Percentiles rank a stretch among this genome's conserved stretches.
These are phyloP conservation scores for Zygothrica quintamaculata DNA, from an alignment of 2,888 invertebrate genomes.

Conservation along the genomic window DNA sequence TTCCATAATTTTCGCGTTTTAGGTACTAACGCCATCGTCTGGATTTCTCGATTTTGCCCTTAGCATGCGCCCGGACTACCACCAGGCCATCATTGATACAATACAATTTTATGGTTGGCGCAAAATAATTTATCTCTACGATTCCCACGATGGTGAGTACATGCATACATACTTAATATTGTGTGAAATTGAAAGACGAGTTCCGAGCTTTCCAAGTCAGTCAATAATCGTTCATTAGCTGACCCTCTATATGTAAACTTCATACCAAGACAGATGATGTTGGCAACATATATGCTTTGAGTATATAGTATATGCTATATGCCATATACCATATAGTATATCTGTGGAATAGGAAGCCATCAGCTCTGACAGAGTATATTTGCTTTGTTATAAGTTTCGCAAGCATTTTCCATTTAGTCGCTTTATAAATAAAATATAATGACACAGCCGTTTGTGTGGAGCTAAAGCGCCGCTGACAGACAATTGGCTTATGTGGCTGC, in stretches of 20 bases:
- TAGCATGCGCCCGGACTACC: constrained; percentile 97
- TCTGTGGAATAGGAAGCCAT: not conserved
- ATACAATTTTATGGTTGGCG: constrained; percentile 95
- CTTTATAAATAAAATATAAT: constrained; percentile 92
- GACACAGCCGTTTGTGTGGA: constrained; percentile 84
- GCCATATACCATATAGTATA: constrained; percentile 8
- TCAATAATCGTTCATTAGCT: constrained; percentile 59
- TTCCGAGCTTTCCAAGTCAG: constrained; percentile 45
- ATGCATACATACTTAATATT: constrained; percentile 38
- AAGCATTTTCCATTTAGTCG: constrained; percentile 94
- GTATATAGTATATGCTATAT: not conserved
- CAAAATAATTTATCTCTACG: constrained; percentile 91
- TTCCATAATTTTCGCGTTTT: constrained; percentile 79
- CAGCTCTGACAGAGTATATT: constrained; percentile 52
- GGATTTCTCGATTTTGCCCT: constrained; percentile 95
- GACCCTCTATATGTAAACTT: constrained; percentile 23
- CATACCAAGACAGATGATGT: constrained; percentile 30
- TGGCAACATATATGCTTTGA: not conserved
- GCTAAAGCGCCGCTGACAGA: constrained; percentile 56
- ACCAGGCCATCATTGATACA: constrained; percentile 97
- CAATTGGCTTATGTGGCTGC: constrained; percentile 72
- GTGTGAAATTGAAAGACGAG: constrained; percentile 43
- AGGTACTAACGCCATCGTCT: constrained; percentile 94
- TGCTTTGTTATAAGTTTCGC: constrained; percentile 73
- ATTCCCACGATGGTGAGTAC: constrained; percentile 90